Conservation (phyloP, 2,888 invertebrate species). For the Ophioninae sp. region DNA sequence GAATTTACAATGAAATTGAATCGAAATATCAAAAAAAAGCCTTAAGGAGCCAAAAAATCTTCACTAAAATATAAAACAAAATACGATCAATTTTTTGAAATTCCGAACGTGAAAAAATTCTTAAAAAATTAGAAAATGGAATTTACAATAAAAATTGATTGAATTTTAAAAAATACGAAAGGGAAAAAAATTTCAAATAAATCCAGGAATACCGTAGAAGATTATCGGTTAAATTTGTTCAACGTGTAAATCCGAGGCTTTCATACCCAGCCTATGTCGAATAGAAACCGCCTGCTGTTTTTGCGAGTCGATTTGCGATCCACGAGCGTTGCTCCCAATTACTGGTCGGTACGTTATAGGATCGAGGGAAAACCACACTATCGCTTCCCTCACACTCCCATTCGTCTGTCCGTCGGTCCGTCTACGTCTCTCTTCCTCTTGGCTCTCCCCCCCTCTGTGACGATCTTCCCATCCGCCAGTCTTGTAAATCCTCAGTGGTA, state of each 20-base stretch:
- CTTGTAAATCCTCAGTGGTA: conserved; percentile 31
- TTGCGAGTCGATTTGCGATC: conserved; percentile 31
- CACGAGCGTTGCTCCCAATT: conserved; percentile 31
- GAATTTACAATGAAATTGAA: no score
- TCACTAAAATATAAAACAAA: no score
- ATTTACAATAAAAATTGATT: no score
- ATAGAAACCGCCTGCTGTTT: conserved; percentile 37
- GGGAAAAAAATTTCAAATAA: no score
- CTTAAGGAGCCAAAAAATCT: no score
- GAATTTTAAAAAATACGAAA: no score
- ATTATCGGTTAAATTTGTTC: no score
- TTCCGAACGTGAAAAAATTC: no score
- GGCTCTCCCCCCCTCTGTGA: neutral
- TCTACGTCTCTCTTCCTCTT: neutral
- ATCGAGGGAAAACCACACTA: conserved; percentile 28
- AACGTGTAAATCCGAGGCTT: neutral
- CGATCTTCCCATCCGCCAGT: conserved; percentile 5
- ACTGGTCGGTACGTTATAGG: conserved; percentile 32
- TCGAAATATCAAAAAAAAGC: no score
- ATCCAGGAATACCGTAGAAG: no score
- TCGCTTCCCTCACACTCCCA: neutral
- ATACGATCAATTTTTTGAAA: no score
- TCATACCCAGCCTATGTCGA: conserved; percentile 42
- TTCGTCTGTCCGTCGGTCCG: neutral
- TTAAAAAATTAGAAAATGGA: no score